phyloP scores from a whole-genome alignment of 2,797 vertebrate species.

The Chaenodraco wilsoni region DNA sequence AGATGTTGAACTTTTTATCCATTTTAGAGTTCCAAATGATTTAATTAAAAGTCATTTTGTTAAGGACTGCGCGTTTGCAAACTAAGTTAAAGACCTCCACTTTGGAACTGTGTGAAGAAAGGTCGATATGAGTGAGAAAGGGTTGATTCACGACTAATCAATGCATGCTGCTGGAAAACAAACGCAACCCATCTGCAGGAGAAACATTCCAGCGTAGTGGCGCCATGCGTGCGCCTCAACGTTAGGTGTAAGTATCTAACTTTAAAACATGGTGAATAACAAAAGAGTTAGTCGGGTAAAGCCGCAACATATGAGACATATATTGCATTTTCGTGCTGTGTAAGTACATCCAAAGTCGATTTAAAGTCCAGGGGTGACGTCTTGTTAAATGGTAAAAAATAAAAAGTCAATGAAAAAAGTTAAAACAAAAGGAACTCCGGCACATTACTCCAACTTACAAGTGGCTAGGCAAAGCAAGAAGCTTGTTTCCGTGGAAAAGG shows the following conservation, averaged over 20 bases:
- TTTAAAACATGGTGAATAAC: not conserved
- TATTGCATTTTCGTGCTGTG: not conserved
- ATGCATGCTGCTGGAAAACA: conserved; percentile 48
- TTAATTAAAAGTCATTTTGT: conserved; percentile 2
- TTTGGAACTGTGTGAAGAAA: not conserved
- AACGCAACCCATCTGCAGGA: conserved; percentile 39
- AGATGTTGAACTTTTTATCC: conserved; percentile 4
- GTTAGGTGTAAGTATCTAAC: not conserved
- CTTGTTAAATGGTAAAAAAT: conserved; percentile 30
- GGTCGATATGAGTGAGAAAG: not conserved
- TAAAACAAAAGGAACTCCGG: conserved; percentile 13
- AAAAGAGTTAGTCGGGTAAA: not conserved
- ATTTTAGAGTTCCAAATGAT: not conserved
- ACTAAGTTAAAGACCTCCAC: not conserved
- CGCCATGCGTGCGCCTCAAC: conserved; percentile 49
- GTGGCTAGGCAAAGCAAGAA: conserved; percentile 27
- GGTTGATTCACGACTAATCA: conserved; percentile 12
- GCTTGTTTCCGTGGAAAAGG: conserved; percentile 49
- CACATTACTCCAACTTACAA: conserved; percentile 73
- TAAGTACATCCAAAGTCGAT: conserved; percentile 53
- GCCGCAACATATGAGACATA: not conserved
- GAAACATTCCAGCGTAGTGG: conserved; percentile 68
- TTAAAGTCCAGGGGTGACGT: conserved; percentile 52
- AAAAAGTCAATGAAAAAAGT: conserved; percentile 30
- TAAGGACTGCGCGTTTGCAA: not conserved